phyloP scores from a whole-genome alignment of 1,140 invertebrate species.

The Patella vulgata region DNA sequence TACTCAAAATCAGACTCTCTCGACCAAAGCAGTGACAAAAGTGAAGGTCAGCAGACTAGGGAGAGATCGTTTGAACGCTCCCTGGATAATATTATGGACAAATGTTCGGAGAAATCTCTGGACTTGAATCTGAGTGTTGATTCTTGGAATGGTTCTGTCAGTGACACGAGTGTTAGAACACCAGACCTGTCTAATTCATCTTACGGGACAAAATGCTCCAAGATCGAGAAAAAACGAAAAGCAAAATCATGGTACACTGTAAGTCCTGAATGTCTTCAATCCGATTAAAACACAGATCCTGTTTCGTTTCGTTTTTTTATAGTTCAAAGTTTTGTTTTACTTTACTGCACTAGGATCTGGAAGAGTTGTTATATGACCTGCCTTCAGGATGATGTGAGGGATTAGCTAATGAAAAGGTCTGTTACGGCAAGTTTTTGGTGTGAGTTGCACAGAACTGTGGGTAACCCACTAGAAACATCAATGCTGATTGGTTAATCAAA shows the following conservation, averaged over 20 bases:
- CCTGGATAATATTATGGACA: conserved; percentile 53
- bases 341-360: no score
- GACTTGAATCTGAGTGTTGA: conserved; percentile 49
- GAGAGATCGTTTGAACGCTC: conserved; percentile 53
- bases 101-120: conserved; percentile 52
- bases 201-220: conserved; percentile 23
- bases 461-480: no score
- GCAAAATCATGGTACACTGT: conserved; percentile 65
- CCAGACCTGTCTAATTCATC: conserved; percentile 11
- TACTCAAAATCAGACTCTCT: no score
- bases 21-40: no score
- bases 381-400: no score
- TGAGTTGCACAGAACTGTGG: no score
- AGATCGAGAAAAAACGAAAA: conserved; percentile 58
- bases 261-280: conserved; percentile 28
- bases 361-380: no score
- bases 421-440: no score
- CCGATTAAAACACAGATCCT: background rate
- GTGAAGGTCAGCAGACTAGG: conserved; percentile 27
- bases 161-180: conserved; percentile 32
- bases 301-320: no score
- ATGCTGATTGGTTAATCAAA: no score
- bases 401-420: no score
- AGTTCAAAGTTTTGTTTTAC: no score
- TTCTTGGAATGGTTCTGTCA: conserved; percentile 38